These are phyloP conservation scores for Eulithis prunata DNA, from an alignment of 2,888 invertebrate genomes.

Conservation along the genomic window DNA sequence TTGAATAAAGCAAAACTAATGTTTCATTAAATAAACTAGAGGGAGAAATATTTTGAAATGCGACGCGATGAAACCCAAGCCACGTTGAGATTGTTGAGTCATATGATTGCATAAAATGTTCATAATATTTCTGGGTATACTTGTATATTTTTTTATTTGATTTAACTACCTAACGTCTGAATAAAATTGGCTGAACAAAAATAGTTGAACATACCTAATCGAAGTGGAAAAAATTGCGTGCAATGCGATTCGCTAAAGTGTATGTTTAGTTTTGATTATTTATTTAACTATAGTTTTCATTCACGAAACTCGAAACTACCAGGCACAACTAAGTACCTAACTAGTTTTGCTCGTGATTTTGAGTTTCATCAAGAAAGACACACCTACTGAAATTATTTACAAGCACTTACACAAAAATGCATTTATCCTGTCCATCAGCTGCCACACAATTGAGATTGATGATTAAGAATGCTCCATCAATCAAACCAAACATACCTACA, in stretches of 20 bases:
- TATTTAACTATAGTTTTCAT: too few species aligned
- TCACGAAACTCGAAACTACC: too few species aligned
- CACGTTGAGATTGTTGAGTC: not conserved
- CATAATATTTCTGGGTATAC: too few species aligned
- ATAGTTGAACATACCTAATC: too few species aligned
- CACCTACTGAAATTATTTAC: not conserved
- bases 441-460: slow-evolving; percentile 40
- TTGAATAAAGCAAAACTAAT: slow-evolving; percentile 1
- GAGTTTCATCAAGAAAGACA: not conserved
- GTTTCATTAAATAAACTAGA: not conserved
- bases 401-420: slow-evolving; percentile 15
- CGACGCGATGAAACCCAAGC: slow-evolving; percentile 1
- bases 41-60: not conserved
- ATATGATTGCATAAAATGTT: not conserved
- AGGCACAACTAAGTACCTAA: too few species aligned
- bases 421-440: slow-evolving; percentile 33
- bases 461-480: slow-evolving; percentile 34
- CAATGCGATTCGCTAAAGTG: too few species aligned
- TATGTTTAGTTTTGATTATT: too few species aligned
- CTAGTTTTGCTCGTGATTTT: too few species aligned
- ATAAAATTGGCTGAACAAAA: too few species aligned
- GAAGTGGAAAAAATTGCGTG: too few species aligned
- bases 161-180: too few species aligned
- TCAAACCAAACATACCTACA: slow-evolving; percentile 38
- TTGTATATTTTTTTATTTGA: too few species aligned